Evolutionary conservation across 2,797 vertebrate genomes (phyloP), one percentile per base, ranked within the genome.

Genomic region (Gephyroberyx darwinii): DNA sequence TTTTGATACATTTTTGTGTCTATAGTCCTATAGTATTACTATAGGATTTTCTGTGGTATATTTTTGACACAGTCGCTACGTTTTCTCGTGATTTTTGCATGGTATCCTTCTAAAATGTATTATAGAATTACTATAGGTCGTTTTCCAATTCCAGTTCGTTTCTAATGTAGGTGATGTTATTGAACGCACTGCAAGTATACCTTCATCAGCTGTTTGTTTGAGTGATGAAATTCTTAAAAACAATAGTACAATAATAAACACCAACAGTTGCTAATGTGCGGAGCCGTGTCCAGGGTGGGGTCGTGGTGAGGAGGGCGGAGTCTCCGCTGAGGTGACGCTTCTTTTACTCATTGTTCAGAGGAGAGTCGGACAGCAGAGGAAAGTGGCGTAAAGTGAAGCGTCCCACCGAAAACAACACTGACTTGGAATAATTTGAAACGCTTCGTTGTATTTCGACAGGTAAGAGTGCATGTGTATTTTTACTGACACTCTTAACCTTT

Each of bases 311-410:
- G 50, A 2, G 8, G 92, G 90, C 82, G 91, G 90, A 77, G 90
- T 78, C 79, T 70, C 56, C 0, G 35, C 62, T 43, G 89, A 86
- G 88, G 90, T 90, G 89, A 90, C 86, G 85, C 86, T 87, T 53
- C 85, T 82, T 81, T 82, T 57, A 80, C 87, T 88, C 81, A 33
- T 72, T 88, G 86, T 78, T 82, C 86, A 53, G 61, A 75, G 69
- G 72, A 74, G 56, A 56, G 74, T 82, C 60, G 77, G 76, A 13
- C 75, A 74, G 58, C 77, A 60, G 33, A 33, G 45, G 50, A 30
- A 43, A 56, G 50, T 26, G 20, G n/a, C n/a, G 6, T 13, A 45
- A 35, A 17, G 17, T 63, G 20, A 76, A 76, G 78, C 74, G 61
- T 19, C 26, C 39, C 16, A 58, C 51, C 14, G 33, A 72, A 64